These are phyloP conservation scores for Caracal caracal DNA, from an alignment of 2,113 vertebrate genomes.

Conservation along the genomic window DNA sequence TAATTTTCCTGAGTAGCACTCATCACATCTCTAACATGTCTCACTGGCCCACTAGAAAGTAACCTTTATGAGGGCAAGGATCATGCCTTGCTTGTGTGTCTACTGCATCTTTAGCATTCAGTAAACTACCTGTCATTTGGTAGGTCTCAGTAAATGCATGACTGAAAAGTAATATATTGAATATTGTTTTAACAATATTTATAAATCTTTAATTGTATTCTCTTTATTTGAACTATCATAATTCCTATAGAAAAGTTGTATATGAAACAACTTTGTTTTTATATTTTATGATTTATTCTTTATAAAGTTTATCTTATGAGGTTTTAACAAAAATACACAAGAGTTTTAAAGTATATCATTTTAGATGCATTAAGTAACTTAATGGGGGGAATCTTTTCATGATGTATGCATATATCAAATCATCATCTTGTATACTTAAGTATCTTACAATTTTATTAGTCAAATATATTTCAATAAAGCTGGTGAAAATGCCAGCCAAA, in stretches of 20 bases:
- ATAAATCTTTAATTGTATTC: background rate
- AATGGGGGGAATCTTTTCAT: background rate
- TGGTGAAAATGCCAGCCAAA: background rate
- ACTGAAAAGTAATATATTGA: constrained; percentile 35
- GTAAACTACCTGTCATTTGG: background rate
- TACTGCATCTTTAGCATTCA: background rate
- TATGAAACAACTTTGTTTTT: background rate
- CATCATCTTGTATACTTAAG: background rate
- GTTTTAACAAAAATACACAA: constrained; percentile 17
- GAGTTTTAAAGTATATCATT: background rate
- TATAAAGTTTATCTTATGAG: constrained; percentile 29
- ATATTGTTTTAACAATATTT: constrained; percentile 8
- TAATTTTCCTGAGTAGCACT: background rate
- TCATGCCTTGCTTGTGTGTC: background rate
- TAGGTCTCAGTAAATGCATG: constrained; percentile 5
- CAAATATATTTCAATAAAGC: background rate
- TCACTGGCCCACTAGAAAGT: background rate
- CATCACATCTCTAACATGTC: background rate
- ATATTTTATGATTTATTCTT: constrained; percentile 13
- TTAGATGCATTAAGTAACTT: background rate
- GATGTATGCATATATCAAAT: background rate
- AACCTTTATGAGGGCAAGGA: background rate
- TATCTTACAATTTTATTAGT: background rate
- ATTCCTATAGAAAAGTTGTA: background rate
- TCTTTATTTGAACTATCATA: background rate